Evolutionary conservation across 2,888 invertebrate species (phyloP), one percentile per base, ranked within the genome.

Genomic region (Tillus elongatus): DNA sequence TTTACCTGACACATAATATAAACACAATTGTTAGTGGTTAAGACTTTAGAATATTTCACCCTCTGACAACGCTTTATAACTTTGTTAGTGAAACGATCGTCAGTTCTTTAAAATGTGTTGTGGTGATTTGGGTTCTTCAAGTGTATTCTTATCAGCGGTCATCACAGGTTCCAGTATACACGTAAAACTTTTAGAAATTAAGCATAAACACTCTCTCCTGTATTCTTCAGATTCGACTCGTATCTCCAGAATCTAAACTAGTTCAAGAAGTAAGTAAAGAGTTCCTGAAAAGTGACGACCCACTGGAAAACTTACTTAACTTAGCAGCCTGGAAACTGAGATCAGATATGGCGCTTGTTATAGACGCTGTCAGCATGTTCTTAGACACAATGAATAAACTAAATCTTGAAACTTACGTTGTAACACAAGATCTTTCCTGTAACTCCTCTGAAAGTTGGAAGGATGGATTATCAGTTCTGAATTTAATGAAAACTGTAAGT

Each of bases 401-500:
- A n/a, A n/a, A 19, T 19, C 6, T 19, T 6, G 24, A 19, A 19
- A 19, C 6, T 19, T 8, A 8, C 6, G n/a, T 8, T 8, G n/a
- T 8, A n/a, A 19, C 24, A 6, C 6, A n/a, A 19, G 24, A 64
- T 15, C 60, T 84, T 12, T 68, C 66, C 38, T 89, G 89, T 51
- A 73, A 75, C n/a, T 60, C 64, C 30, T 65, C 68, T 11, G 69
- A 72, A 41, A 71, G 77, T 37, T 92, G 91, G 88, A 74, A 75
- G 44, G 79, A 82, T 52, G 93, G 93, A 9, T 82, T 78, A 45
- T 86, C 80, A 49, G 68, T 93, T 36, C 75, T 85, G 44, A 93
- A 93, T 68, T 82, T 80, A 54, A 77, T 90, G 69, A 80, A 81
- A 68, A 74, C 80, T 50, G 88, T 88, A 59, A 70, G 74, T 67